These are phyloP conservation scores for Synaphobranchus kaupii DNA, from an alignment of 2,797 vertebrate species.

Conservation along the genomic window DNA sequence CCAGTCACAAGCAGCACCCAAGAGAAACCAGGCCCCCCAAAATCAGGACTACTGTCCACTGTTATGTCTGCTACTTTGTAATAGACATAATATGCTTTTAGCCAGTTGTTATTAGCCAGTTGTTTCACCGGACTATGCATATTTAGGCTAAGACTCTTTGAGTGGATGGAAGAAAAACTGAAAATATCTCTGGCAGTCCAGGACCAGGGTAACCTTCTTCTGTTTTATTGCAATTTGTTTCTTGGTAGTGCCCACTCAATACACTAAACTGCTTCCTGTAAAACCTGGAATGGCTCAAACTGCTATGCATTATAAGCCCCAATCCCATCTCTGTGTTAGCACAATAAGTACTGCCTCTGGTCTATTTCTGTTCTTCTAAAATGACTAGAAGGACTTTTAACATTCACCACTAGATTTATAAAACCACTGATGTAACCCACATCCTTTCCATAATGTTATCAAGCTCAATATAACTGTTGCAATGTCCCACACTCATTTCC, in stretches of 20 bases:
- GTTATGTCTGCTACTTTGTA: background rate
- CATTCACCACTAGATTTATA: slow-evolving; percentile 14
- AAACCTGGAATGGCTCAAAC: background rate
- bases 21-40: slow-evolving; percentile 1
- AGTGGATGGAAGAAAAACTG: background rate
- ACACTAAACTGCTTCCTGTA: background rate
- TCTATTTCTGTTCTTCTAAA: background rate
- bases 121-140: background rate
- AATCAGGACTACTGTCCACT: background rate
- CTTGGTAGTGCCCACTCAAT: background rate
- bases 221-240: background rate
- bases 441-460: slow-evolving; percentile 30
- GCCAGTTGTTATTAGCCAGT: background rate
- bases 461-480: slow-evolving; percentile 32
- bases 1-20: background rate
- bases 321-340: background rate
- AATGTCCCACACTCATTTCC: slow-evolving; percentile 37
- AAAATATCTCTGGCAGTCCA: background rate
- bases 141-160: background rate
- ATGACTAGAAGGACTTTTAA: background rate
- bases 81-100: background rate
- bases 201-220: background rate
- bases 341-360: background rate
- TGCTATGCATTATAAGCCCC: background rate
- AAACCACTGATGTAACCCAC: background rate